Percentiles rank a stretch among this genome's conserved stretches.
Conservation (phyloP, 2,888 invertebrate species). For the Erebia palarica region DNA sequence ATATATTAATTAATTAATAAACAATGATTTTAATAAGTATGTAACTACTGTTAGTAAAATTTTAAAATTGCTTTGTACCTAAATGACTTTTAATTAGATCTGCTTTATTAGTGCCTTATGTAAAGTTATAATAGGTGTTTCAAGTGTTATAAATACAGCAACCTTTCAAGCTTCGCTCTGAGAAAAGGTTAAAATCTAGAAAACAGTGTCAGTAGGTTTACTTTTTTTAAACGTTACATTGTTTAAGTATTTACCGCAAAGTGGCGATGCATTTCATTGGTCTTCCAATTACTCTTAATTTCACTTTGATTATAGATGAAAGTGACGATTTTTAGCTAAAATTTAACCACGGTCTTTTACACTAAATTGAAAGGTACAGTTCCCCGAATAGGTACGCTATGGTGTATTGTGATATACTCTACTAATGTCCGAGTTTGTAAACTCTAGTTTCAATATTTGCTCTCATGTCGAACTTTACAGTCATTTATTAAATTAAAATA, state of each 20-base stretch:
- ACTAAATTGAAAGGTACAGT: neutral
- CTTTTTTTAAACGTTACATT: slow-evolving; percentile 23
- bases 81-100: neutral
- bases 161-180: neutral
- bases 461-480: no score
- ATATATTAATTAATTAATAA: no score
- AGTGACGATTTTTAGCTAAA: slow-evolving; percentile 7
- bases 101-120: neutral
- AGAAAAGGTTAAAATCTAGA: slow-evolving; percentile 17
- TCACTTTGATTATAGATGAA: slow-evolving; percentile 29
- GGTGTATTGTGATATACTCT: no score
- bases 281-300: slow-evolving; percentile 54
- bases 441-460: no score
- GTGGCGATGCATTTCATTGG: slow-evolving; percentile 54
- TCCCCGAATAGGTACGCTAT: neutral
- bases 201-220: slow-evolving; percentile 19
- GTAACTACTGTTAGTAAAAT: neutral
- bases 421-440: no score
- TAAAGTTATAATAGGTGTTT: neutral
- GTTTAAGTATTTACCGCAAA: slow-evolving; percentile 37
- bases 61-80: neutral
- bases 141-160: neutral
- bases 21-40: no score
- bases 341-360: neutral
- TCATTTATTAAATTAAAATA: no score